phyloP scores from a whole-genome alignment of 2,888 invertebrate genomes.

The Campopleginae sp. region DNA sequence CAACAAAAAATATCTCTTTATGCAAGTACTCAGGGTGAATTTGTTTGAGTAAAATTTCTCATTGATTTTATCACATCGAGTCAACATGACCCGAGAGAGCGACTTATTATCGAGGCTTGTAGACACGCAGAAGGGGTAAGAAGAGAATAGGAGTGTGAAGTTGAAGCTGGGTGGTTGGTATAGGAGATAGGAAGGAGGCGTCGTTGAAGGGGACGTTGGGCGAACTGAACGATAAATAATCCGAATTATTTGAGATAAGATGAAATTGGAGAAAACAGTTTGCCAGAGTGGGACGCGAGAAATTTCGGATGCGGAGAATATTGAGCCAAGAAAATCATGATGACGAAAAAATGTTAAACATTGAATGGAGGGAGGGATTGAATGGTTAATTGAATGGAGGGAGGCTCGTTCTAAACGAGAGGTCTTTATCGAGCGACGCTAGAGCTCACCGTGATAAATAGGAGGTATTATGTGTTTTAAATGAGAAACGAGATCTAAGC shows the following conservation, averaged over 20 bases:
- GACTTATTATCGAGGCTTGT: conserved; percentile 25
- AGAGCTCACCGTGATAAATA: not conserved
- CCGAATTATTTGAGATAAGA: conserved; percentile 44
- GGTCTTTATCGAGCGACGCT: not conserved
- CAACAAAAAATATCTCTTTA: not conserved
- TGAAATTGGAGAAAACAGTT: conserved; percentile 28
- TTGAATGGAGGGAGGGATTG: too few relatives aligned
- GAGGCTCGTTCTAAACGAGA: conserved; percentile 7
- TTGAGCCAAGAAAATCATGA: conserved; percentile 1
- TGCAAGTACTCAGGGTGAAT: not conserved
- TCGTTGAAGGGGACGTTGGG: conserved; percentile 40
- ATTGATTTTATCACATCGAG: conserved; percentile 48
- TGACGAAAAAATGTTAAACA: conserved; percentile 1
- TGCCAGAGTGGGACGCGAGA: conserved; percentile 5
- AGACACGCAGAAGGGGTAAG: not conserved
- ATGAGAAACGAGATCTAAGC: conserved; percentile 58
- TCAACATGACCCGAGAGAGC: conserved; percentile 37
- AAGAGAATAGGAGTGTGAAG: conserved; percentile 2
- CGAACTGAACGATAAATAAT: conserved; percentile 44
- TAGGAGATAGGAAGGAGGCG: conserved; percentile 4
- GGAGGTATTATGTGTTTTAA: not conserved
- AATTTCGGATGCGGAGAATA: not conserved
- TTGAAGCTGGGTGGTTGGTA: conserved; percentile 6
- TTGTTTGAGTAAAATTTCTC: conserved; percentile 35
- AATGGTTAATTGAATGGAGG: conserved; percentile 24